Conservation (phyloP, 1,140 invertebrate species). For the Condylostylus longicornis region DNA sequence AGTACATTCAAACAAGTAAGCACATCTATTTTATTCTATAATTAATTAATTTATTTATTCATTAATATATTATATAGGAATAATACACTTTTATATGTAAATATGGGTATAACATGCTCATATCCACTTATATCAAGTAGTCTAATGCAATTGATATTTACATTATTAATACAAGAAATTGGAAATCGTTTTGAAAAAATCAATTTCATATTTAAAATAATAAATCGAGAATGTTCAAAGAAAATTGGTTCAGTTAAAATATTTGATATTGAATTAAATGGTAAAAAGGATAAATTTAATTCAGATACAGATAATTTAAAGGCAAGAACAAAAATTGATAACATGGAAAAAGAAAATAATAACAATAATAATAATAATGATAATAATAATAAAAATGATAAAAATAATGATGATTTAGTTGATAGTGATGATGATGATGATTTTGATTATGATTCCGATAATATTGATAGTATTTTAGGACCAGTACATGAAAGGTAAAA, state of each 20-base stretch:
- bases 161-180: too few species aligned
- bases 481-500: background rate
- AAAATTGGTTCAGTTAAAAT: conserved; percentile 19
- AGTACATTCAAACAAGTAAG: too few species aligned
- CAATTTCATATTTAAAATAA: conserved; percentile 24
- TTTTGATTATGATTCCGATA: background rate
- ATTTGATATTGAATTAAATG: conserved; percentile 25
- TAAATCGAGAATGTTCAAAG: conserved; percentile 25
- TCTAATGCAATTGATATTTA: too few species aligned
- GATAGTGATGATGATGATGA: conserved; percentile 11
- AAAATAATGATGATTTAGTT: conserved; percentile 1
- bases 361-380: conserved; percentile 12
- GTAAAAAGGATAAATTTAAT: conserved; percentile 8
- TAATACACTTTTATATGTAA: too few species aligned
- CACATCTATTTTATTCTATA: too few species aligned
- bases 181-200: conserved; percentile 23
- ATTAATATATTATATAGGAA: too few species aligned
- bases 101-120: too few species aligned
- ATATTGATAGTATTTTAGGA: too few species aligned
- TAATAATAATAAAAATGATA: background rate
- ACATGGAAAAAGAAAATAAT: conserved; percentile 11
- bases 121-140: too few species aligned
- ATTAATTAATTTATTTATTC: too few species aligned
- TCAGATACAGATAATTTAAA: conserved; percentile 7
- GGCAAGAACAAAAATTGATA: conserved; percentile 6